Evolutionary conservation across 2,888 invertebrate genomes (phyloP).

Genomic region (Sceliomorpha sp.): DNA sequence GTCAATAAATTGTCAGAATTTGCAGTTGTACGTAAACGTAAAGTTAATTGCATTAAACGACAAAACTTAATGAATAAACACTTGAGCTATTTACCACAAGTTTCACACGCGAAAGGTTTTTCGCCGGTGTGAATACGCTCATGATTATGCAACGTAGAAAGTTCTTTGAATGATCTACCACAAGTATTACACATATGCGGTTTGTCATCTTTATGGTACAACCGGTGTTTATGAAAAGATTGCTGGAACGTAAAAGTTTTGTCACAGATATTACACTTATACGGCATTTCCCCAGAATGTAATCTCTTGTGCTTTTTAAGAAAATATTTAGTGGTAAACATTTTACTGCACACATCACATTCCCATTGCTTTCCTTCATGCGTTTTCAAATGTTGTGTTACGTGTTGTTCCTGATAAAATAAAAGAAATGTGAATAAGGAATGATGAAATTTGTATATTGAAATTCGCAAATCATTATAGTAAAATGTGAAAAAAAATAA

Average conservation of each 20-base stretch:
- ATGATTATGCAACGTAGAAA: constrained; percentile 93
- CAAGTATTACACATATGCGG: constrained; percentile 85
- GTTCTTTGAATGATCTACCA: constrained; percentile 91
- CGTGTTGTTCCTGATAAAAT: constrained; percentile 78
- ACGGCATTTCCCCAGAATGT: constrained; percentile 93
- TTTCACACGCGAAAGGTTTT: constrained; percentile 92
- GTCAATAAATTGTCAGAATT: no score
- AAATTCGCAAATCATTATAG: no score
- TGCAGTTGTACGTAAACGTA: no score
- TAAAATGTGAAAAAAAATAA: no score
- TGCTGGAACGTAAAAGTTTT: constrained; percentile 95
- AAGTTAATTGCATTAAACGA: constrained; percentile 1
- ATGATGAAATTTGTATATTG: background rate
- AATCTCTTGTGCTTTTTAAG: constrained; percentile 93
- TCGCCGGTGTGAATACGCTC: constrained; percentile 92
- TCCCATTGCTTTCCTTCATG: constrained; percentile 90
- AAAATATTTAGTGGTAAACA: constrained; percentile 94
- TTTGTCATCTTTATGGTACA: constrained; percentile 93
- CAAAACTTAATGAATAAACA: background rate
- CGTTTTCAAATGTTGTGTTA: constrained; percentile 80
- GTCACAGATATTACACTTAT: constrained; percentile 89
- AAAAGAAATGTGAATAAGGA: constrained; percentile 16
- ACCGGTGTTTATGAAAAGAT: constrained; percentile 92
- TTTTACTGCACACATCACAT: constrained; percentile 91
- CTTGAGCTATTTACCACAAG: constrained; percentile 85